Evolutionary conservation across 2,888 invertebrate species (phyloP), one percentile per base, ranked within the genome.

Genomic region (Scaeva pyrastri): DNA sequence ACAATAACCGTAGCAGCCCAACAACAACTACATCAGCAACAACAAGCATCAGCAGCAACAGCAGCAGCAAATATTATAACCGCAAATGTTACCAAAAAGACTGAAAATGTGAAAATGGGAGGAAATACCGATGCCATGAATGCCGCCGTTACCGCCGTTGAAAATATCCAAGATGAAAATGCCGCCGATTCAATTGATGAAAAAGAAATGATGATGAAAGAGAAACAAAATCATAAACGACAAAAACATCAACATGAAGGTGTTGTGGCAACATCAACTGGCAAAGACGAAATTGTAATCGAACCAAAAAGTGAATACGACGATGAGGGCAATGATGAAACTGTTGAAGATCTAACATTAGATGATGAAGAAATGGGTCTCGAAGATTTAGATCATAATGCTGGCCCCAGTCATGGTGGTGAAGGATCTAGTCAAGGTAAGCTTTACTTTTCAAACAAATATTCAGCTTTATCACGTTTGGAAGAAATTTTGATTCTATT

Each of bases 261-360:
- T 56, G 71, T 55, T 66, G 64, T 60, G 12, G 75, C 80, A 62
- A 81, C 71, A 52, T 79, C 88, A 66, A 88, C 85, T 85, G 89
- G 88, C 64, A 88, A 88, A 78, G 89, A 88, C 21, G 91, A 92
- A 77, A 89, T 93, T 89, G 91, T 93, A 73, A 92, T 96, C 91
- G 95, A 95, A 93, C 96, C 96, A 93, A 96, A 96, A 94, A 94
- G 95, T 93, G 96, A 96, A 93, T 95, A 95, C 92, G 94, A 95
- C 89, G 95, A 95, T 88, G 95, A 95, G 88, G 95, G 95, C 90
- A 93, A 94, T 88, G 94, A 94, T 90, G 95, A 95, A 89, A 95
- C 95, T 90, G 96, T 97, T 90, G 97, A 97, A 93, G 97, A 97
- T 93, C 95, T 97, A 92, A 97, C 97, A 89, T 96, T 97, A 91